Base-by-base conservation (phyloP, 1,140 invertebrate genomes). In the Aphis craccivora region DNA sequence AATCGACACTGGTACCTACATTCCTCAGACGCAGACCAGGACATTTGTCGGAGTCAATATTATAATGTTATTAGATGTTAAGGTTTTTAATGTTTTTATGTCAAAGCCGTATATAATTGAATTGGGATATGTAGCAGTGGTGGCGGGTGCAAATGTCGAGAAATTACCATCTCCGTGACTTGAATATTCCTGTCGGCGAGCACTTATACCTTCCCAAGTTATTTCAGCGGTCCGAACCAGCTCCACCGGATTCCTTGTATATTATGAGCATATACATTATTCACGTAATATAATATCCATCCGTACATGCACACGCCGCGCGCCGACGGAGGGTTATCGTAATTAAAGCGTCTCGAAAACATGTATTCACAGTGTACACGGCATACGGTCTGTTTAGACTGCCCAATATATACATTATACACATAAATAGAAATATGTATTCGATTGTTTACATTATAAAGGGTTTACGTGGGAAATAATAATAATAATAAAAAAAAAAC, bases 81-180 rank as follows among this genome's bases (percentile, higher is more conserved):
- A 89, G 20, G 87, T 89, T 89, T 89, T 53, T 37, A 2, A 89
- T 8, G 87, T 89, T 89, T 89, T 89, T 51, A 89, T 43, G 30
- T n/a, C 30, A 51, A 35, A 89, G 48, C 20, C n/a, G 87, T 53
- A 53, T 51, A 37, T 89, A 89, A 51, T 84, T 40, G 37, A 86
- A 45, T 8, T 30, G 40, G 22, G 84, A 45, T 30, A 40, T 48
- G 43, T n/a, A 48, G 35, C 86, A 20, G 37, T 45, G 30, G 84
- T 20, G 14, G 43, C 25, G 86, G 14, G 86, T 48, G 48, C n/a
- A 89, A 53, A 51, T 89, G 30, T 88, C 43, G 86, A 88, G 18
- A n/a, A 53, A 89, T 89, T 53, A 89, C 51, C n/a, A 53, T 55
- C 53, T 89, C 35, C 48, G 48, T 53, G 88, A 55, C 88, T 53